Conservation (phyloP, 2,797 vertebrate species). For the Avahi laniger region DNA sequence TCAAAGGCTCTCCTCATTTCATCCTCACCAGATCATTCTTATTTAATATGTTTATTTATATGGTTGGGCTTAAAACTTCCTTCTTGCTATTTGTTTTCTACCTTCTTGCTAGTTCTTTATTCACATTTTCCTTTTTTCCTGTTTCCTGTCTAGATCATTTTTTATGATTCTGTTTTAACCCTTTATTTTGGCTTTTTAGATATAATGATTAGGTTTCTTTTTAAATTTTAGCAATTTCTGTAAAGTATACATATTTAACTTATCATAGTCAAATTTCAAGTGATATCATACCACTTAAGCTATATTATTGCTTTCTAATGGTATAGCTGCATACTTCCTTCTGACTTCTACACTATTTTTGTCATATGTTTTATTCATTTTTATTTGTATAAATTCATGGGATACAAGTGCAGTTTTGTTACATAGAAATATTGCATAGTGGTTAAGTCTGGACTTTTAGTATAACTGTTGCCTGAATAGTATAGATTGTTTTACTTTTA, state of each 20-base stretch:
- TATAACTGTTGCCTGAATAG: no score
- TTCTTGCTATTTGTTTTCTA: not conserved
- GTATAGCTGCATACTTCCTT: not conserved
- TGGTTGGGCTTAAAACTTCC: not conserved
- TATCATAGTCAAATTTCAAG: not conserved
- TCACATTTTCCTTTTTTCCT: not conserved
- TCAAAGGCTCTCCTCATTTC: not conserved
- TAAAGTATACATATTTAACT: not conserved
- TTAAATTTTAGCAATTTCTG: not conserved
- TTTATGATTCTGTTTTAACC: not conserved
- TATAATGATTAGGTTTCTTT: not conserved
- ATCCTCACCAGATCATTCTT: not conserved
- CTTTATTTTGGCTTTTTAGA: not conserved
- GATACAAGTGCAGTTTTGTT: no score
- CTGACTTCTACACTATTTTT: not conserved
- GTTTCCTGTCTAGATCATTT: not conserved
- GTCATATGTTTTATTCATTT: not conserved
- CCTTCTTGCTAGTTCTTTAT: not conserved
- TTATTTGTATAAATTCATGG: no score
- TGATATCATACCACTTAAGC: not conserved
- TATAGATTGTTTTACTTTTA: not conserved
- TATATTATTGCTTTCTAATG: not conserved
- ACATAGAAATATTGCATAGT: no score
- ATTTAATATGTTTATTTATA: not conserved
- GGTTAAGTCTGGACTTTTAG: no score